Conservation (phyloP, 2,888 invertebrate species). For the Rhabditophanes sp. region DNA sequence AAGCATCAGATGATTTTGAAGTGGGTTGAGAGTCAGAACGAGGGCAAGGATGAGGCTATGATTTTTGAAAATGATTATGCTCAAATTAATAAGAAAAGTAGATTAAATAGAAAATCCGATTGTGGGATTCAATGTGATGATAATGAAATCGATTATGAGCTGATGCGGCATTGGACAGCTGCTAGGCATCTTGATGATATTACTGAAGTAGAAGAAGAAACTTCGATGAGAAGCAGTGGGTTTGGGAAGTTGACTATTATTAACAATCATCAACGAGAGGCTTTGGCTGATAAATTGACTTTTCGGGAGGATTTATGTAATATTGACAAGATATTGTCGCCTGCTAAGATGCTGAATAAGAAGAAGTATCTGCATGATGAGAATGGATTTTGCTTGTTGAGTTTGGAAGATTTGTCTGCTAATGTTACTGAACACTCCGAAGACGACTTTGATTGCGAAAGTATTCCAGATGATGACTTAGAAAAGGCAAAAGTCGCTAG, state of each 20-base stretch:
- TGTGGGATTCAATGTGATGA: constrained; percentile 13
- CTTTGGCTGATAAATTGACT: constrained; percentile 7
- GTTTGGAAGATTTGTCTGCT: background rate
- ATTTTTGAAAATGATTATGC: constrained; percentile 5
- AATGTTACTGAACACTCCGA: constrained; percentile 2
- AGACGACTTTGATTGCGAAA: constrained; percentile 6
- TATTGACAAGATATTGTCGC: too few relatives aligned
- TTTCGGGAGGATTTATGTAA: too few relatives aligned
- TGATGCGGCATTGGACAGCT: constrained; percentile 6
- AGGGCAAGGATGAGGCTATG: constrained; percentile 6
- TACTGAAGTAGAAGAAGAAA: constrained; percentile 27
- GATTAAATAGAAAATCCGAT: constrained; percentile 6
- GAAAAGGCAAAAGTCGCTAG: constrained; percentile 53
- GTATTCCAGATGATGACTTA: constrained; percentile 47
- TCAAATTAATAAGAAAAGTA: too few relatives aligned
- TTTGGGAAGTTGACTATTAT: too few relatives aligned
- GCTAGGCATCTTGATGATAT: constrained; percentile 29
- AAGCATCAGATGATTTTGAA: constrained; percentile 80
- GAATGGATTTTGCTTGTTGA: constrained; percentile 2
- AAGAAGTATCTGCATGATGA: constrained; percentile 5
- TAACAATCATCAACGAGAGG: constrained; percentile 9
- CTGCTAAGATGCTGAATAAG: constrained; percentile 7
- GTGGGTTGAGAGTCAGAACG: constrained; percentile 61
- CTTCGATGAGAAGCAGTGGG: constrained; percentile 16
- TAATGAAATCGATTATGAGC: constrained; percentile 14